Evolutionary conservation across 92 coral and sea anemone genomes (phyloP), one percentile per base, ranked within the genome.

Genomic region (Pocillopora grandis): DNA sequence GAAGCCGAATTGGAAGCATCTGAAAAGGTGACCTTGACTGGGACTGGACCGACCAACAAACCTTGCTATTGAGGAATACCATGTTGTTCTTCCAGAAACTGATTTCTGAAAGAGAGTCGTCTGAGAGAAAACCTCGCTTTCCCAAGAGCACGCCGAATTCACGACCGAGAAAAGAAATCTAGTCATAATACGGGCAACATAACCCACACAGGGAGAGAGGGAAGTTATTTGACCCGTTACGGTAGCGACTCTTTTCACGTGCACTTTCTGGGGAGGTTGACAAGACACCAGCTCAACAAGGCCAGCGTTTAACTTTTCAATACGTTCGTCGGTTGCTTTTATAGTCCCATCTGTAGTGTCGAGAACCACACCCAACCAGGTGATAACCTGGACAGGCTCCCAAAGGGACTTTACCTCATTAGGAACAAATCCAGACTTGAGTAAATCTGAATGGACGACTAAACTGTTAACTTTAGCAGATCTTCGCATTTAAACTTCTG

Each of bases 351-450:
- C 76, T 17, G 69, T 18, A 4, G 84, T 85, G 59, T 85, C 59
- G 61, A 77, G 73, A 69, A 76, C 31, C 5, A 62, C 73, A 12
- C 89, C 92, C 14, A 89, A 60, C 86, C 85, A 85, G 72, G 72
- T 9, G 35, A 67, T 67, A 14, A 67, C 11, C 11, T 14, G 72
- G 72, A 67, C 72, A 12, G 11, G 14, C 20, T 67, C 72, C 33
- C 11, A n/a, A 16, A 12, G 20, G 20, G 72, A 67, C 72, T 67
- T 67, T 14, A 20, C 18, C 72, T 12, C 14, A 19, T 67, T 4
- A 67, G 21, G 31, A 27, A 27, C 31, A 27, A 27, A 27, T 27
- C 31, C 72, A 17, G 42, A 27, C 31, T 27, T 27, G 31, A 27
- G 31, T 27, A 27, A 27, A 27, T 27, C 31, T 27, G 31, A 27